These are phyloP conservation scores for Alcedo quadribrachys DNA, from an alignment of 2,797 vertebrate genomes.

Conservation along the genomic window DNA sequence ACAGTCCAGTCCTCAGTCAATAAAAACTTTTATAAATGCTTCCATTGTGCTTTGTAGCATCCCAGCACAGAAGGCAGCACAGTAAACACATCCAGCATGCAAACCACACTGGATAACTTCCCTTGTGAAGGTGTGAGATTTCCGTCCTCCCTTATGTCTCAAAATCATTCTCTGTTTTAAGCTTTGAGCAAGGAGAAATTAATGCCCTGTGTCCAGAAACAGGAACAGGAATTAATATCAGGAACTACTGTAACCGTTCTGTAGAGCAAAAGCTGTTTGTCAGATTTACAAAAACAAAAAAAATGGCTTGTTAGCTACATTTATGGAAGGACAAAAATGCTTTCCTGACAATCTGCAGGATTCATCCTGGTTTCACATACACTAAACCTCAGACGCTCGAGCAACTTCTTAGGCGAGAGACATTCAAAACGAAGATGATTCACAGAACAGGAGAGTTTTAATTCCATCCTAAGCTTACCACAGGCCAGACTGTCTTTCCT, in stretches of 20 bases:
- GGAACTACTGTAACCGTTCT: neutral
- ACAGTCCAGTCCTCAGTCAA: conserved; percentile 85
- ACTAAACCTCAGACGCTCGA: neutral
- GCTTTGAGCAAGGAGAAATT: neutral
- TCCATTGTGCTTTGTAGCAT: conserved; percentile 83
- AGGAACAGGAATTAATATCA: neutral
- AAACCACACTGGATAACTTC: conserved; percentile 48
- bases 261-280: neutral
- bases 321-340: conserved; percentile 18
- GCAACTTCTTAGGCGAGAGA: neutral
- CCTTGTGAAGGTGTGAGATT: conserved; percentile 57
- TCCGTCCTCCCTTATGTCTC: neutral
- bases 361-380: neutral
- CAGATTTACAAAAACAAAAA: neutral
- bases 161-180: conserved; percentile 29
- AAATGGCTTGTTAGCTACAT: neutral
- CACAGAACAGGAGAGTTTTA: neutral
- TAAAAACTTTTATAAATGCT: conserved; percentile 90
- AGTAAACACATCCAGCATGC: conserved; percentile 79
- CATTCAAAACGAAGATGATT: neutral
- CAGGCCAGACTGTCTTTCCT: neutral
- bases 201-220: neutral
- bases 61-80: conserved; percentile 73
- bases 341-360: conserved; percentile 26
- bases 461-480: neutral